Evolutionary conservation across 2,888 invertebrate species (phyloP).

Genomic region (Campoplex capitator): DNA sequence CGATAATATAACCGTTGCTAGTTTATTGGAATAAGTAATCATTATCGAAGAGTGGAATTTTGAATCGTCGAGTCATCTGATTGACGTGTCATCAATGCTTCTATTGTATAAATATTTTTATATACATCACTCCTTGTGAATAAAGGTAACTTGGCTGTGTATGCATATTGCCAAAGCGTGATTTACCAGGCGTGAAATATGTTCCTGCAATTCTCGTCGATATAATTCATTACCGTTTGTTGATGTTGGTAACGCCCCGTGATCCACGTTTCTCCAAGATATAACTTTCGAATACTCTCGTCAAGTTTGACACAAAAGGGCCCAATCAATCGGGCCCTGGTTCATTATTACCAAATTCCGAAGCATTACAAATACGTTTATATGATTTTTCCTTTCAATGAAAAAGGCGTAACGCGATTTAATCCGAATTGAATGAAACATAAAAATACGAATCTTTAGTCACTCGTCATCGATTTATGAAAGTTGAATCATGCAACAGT

Average conservation of each 20-base stretch:
- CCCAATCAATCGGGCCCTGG: neutral
- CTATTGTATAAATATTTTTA: conserved; percentile 22
- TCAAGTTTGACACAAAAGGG: neutral
- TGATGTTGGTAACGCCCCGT: conserved; percentile 45
- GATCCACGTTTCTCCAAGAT: conserved; percentile 32
- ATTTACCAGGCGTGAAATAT: conserved; percentile 11
- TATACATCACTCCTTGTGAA: too few relatives aligned
- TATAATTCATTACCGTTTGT: conserved; percentile 32
- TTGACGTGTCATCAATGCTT: conserved; percentile 53
- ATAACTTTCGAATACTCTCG: conserved; percentile 25
- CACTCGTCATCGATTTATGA: neutral
- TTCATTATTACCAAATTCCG: neutral
- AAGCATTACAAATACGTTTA: neutral
- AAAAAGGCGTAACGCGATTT: neutral
- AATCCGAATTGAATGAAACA: neutral
- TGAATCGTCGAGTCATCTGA: conserved; percentile 57
- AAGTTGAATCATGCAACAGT: conserved; percentile 2
- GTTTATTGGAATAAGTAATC: conserved; percentile 42
- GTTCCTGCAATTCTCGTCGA: conserved; percentile 22
- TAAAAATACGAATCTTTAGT: neutral
- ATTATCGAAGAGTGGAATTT: conserved; percentile 17
- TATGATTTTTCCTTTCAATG: neutral
- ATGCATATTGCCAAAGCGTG: conserved; percentile 14
- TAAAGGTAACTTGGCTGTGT: too few relatives aligned
- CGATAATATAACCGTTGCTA: conserved; percentile 25